Base-by-base conservation (phyloP, 2,797 vertebrate species). In the Echiichthys vipera region DNA sequence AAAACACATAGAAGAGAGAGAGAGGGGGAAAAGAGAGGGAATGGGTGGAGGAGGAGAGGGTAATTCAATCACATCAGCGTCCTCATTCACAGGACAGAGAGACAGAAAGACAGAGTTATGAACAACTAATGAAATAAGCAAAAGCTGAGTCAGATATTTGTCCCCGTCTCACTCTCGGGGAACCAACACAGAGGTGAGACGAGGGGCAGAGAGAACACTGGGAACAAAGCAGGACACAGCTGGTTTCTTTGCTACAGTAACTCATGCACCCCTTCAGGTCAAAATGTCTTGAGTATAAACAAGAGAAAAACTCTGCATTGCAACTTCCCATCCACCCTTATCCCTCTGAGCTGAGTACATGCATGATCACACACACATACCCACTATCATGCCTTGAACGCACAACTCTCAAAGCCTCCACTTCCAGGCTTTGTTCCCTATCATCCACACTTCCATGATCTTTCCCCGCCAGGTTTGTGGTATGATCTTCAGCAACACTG, bases 51-150 rank as follows among this genome's bases (percentile, higher is more conserved):
- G 56, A 55, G 69, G 66, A 47, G 51, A 51, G 69, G 40, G 84
- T 89, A 90, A 91, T 91, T 90, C 76, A 91, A 91, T 94, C 90
- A 89, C 80, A 86, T 87, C 78, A 81, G 74, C 36, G 75, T 91
- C 81, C 86, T 92, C 84, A 73, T 87, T 86, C 80, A 63, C 78
- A 78, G 83, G 85, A 91, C 84, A 88, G 67, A 79, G 72, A 85
- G 64, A 57, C 53, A 72, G 69, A 75, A 53, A 73, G 71, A 29
- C 62, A 40, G 80, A 84, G 86, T 87, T 86, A 84, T 77, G 83
- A 77, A 85, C 76, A 70, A 73, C 86, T 92, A 92, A 93, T 91
- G 83, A 87, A 91, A 92, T 90, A 82, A 89, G 81, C 70, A 80
- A 76, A 83, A 73, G 89, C 91, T 91, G 92, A 92, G 82, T 90